These are phyloP conservation scores for Helicoverpa armigera DNA, from an alignment of 1,140 invertebrate species.

Conservation along the genomic window DNA sequence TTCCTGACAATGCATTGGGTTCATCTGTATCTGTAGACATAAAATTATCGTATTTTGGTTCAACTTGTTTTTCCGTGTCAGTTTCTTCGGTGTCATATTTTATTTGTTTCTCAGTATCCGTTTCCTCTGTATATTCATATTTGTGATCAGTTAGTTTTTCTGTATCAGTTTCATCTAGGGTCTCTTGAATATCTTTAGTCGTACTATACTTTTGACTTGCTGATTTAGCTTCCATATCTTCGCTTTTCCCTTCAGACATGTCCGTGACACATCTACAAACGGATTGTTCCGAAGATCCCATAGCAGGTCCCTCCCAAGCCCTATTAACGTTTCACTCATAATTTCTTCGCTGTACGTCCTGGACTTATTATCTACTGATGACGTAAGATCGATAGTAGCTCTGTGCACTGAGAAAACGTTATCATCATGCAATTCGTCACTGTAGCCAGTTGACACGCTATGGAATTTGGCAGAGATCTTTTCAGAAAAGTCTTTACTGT, in stretches of 20 bases:
- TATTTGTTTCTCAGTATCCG: slow-evolving; percentile 4
- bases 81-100: slow-evolving; percentile 19
- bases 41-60: background rate
- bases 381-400: slow-evolving; percentile 59
- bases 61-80: slow-evolving; percentile 7
- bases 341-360: background rate
- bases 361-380: slow-evolving; percentile 47
- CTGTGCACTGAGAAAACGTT: slow-evolving; percentile 65
- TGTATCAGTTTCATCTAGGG: background rate
- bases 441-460: slow-evolving; percentile 73
- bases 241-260: background rate
- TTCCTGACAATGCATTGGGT: background rate
- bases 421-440: slow-evolving; percentile 53
- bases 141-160: slow-evolving; percentile 2
- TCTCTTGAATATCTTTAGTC: slow-evolving; percentile 8
- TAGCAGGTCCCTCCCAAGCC: background rate
- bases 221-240: slow-evolving; percentile 3
- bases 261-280: slow-evolving; percentile 14
- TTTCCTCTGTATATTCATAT: slow-evolving; percentile 13
- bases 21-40: slow-evolving; percentile 14
- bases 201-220: background rate
- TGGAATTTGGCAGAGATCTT: slow-evolving; percentile 72
- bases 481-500: slow-evolving; percentile 61
- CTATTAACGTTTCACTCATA: background rate
- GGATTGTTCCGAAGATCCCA: background rate